Conservation (phyloP, 2,888 invertebrate genomes). For the Zygogramma bicolorata region DNA sequence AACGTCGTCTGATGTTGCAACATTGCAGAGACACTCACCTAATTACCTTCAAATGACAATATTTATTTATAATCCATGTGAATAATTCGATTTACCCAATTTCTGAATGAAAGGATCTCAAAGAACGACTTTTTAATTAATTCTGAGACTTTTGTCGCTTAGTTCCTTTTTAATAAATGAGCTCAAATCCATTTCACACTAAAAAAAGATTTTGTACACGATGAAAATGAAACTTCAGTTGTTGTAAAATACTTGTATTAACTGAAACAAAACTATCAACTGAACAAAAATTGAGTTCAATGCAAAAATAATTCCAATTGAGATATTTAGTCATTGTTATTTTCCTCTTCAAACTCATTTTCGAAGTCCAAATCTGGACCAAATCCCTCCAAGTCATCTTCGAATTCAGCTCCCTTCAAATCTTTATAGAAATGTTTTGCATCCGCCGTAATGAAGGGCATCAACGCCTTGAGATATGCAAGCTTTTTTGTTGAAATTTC, state of each 20-base stretch:
- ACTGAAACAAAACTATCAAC: neutral
- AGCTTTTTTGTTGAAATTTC: neutral
- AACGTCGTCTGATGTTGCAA: too few relatives aligned
- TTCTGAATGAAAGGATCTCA: neutral
- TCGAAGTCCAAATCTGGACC: constrained; percentile 11
- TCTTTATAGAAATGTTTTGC: constrained; percentile 6
- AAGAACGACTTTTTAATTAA: neutral
- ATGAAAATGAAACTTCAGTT: neutral
- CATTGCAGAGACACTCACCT: neutral
- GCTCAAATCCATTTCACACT: neutral
- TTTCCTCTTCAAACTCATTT: neutral
- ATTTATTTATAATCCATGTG: neutral
- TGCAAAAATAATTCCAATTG: neutral
- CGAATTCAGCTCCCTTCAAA: constrained; percentile 12
- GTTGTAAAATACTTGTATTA: neutral
- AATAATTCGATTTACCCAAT: neutral
- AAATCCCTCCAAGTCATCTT: constrained; percentile 15
- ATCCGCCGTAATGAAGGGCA: constrained; percentile 1
- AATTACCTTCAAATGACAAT: neutral
- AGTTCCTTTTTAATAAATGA: neutral
- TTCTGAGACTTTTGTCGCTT: neutral
- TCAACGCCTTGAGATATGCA: neutral
- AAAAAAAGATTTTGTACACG: neutral
- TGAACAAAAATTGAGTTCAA: neutral
- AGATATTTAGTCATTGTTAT: neutral